Base-by-base conservation (phyloP, 2,797 vertebrate species). In the Neomorphus geoffroyi region DNA sequence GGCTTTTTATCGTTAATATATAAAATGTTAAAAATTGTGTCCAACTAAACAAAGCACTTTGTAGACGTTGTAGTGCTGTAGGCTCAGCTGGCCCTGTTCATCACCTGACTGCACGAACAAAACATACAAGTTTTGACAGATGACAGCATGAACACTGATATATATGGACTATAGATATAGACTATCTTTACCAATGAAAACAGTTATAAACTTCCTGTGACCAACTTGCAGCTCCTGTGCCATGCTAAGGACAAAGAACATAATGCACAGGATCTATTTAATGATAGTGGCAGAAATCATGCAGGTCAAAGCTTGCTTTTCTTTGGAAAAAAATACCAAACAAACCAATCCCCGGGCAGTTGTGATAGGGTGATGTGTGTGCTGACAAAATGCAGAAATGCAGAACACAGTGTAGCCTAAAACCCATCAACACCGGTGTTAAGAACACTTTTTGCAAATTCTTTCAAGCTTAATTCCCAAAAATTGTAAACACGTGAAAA, bases 401-500 rank as follows among this genome's bases (percentile, higher is more conserved):
- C 37, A 65, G 30, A 74, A 61, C 4, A 23, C 4, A 3, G 2
- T 46, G 19, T 46, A 66, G 70, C 4, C 7, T 43, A 81, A 78
- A 64, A 67, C 0, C 0, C 2, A 35, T 39, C 15, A 71, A 50
- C 7, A 22, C 18, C 13, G n/a, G 2, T 46, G 8, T 18, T 51
- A 61, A 83, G 64, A 84, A n/a, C 9, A 30, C 2, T 41, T 83
- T 71, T 74, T 70, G 39, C 4, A 81, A 92, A 73, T 56, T 4
- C 13, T 84, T 89, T 95, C 13, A n/a, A 14, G 32, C 84, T 88
- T 84, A 70, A 51, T 79, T 73, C 18, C 92, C 16, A 1, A 27
- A 69, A 60, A 30, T 3, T 80, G 3, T n/a, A 73, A 73, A 17
- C 9, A 66, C 5, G 11, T 3, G n/a, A 79, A 54, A n/a, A 24